phyloP scores from a whole-genome alignment of 2,797 vertebrate species.

The Mallotus villosus region DNA sequence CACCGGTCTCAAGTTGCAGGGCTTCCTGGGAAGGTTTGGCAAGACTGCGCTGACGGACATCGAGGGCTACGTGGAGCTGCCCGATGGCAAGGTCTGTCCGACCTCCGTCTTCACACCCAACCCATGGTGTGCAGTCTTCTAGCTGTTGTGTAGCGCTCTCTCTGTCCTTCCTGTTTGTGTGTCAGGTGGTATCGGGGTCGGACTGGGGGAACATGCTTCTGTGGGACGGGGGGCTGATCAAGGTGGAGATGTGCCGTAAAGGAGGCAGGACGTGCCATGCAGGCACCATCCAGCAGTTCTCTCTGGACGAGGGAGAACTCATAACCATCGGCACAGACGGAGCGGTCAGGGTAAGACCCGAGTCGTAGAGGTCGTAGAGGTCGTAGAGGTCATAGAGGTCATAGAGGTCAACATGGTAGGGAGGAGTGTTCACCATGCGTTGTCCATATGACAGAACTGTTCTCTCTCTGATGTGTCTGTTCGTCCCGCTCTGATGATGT shows the following conservation, averaged over 20 bases:
- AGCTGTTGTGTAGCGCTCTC: too few species aligned
- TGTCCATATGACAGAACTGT: too few species aligned
- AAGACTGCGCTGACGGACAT: slow-evolving; percentile 85
- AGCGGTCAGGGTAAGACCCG: slow-evolving; percentile 80
- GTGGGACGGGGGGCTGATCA: slow-evolving; percentile 89
- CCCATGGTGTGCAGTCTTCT: too few species aligned
- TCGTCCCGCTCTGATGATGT: not conserved
- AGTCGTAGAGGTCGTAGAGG: too few species aligned
- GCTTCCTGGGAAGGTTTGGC: slow-evolving; percentile 87
- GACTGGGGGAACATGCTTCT: slow-evolving; percentile 94
- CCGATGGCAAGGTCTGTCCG: slow-evolving; percentile 87
- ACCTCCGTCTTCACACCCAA: not conserved
- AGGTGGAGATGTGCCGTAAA: slow-evolving; percentile 84
- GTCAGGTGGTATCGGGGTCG: slow-evolving; percentile 89
- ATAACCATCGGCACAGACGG: slow-evolving; percentile 88
- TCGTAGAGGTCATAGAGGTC: too few species aligned
- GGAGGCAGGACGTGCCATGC: slow-evolving; percentile 78
- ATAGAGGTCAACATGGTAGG: too few species aligned
- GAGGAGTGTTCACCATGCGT: too few species aligned
- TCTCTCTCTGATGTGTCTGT: not conserved
- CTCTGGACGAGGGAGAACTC: slow-evolving; percentile 86
- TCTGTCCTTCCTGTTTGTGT: slow-evolving; percentile 1
- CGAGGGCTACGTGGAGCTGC: slow-evolving; percentile 84
- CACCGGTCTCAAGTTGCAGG: slow-evolving; percentile 90
- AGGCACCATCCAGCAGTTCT: slow-evolving; percentile 83